phyloP scores from a whole-genome alignment of 2,888 invertebrate species.

The Cistogaster globosa region DNA sequence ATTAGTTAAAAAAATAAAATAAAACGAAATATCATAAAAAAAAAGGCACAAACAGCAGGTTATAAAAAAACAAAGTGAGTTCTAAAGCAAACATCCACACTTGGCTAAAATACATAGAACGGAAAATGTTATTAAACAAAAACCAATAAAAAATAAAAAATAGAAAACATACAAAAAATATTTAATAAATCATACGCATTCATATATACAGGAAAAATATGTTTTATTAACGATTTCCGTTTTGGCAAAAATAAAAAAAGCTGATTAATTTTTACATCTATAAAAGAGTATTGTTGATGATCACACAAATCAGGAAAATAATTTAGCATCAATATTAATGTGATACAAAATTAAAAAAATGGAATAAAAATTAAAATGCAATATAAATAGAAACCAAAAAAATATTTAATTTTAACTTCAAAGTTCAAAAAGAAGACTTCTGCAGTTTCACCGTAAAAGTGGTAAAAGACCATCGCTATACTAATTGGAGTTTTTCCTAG shows the following conservation, averaged over 20 bases:
- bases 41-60: not conserved
- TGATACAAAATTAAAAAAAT: not conserved
- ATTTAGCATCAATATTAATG: constrained; percentile 9
- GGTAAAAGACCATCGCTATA: too few species aligned
- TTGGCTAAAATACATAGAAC: not conserved
- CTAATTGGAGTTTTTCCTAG: too few species aligned
- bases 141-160: not conserved
- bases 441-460: too few species aligned
- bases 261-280: not conserved
- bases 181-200: constrained; percentile 34
- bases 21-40: not conserved
- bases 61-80: constrained; percentile 41
- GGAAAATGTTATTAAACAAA: not conserved
- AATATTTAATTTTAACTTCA: too few species aligned
- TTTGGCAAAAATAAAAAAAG: not conserved
- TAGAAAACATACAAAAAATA: not conserved
- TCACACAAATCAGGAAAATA: constrained; percentile 3
- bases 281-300: constrained; percentile 16
- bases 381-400: too few species aligned
- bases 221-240: constrained; percentile 68
- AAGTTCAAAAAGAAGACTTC: too few species aligned
- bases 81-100: not conserved
- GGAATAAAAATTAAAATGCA: too few species aligned
- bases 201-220: constrained; percentile 48
- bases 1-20: not conserved